Evolutionary conservation across 2,797 vertebrate genomes (phyloP), one percentile per base, ranked within the genome.

Genomic region (Lagodon rhomboides): DNA sequence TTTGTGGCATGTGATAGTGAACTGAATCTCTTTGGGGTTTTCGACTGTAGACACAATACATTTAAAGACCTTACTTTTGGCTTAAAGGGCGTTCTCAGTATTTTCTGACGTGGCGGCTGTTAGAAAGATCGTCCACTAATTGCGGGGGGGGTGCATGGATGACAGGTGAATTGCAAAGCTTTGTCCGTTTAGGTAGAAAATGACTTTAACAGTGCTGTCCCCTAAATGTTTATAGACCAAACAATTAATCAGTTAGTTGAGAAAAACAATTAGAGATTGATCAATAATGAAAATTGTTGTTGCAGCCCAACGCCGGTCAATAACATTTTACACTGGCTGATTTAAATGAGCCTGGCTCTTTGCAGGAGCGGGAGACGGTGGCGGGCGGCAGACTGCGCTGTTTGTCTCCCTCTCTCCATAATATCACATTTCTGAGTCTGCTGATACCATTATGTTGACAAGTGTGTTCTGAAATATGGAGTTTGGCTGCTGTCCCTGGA

Each of bases 401-500:
- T 73, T 84, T 80, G 62, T 77, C 77, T 68, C 76, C 66, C 51
- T 70, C 53, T 83, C 65, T n/a, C 41, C 13, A 9, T 77, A 27
- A 74, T 70, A 84, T 89, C 67, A 43, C 38, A 78, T 79, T 77
- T 87, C 68, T 75, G 23, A 82, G 55, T 74, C 80, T 43, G 85
- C n/a, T 85, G 77, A 78, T 80, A 58, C 20, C 43, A 59, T 77
- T 72, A 85, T 69, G 83, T 83, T 68, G 80, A 89, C 80, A 73
- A 84, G 75, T 65, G 69, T 72, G 75, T 60, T 55, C 63, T 81
- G 85, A 81, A 87, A 84, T 80, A 60, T 77, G 46, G 81, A 71
- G 77, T 91, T 90, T 81, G 80, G 86, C 84, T 79, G 0, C 25
- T 4, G 63, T 92, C 92, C 82, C 91, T 46, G 80, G 92, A 85